Conservation (phyloP, 2,888 invertebrate genomes). For the Drosophila fungiperda region DNA sequence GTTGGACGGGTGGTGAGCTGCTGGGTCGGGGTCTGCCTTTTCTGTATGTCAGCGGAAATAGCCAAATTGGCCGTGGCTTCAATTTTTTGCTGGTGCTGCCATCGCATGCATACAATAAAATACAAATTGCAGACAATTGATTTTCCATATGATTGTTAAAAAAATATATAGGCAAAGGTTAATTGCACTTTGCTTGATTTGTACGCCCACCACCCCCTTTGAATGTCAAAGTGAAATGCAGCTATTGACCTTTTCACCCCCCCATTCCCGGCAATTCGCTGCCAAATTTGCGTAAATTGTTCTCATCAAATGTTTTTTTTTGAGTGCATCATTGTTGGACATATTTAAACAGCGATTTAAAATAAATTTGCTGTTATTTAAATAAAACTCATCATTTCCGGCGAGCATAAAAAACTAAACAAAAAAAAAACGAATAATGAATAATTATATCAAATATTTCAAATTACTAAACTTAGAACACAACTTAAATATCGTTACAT, state of each 20-base stretch:
- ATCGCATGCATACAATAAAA: constrained; percentile 66
- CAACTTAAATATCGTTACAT: neutral
- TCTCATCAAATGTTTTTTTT: constrained; percentile 43
- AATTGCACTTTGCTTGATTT: constrained; percentile 47
- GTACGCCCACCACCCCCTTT: constrained; percentile 22
- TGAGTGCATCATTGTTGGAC: constrained; percentile 18
- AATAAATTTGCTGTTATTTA: constrained; percentile 46
- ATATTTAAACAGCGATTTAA: constrained; percentile 10
- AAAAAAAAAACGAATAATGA: neutral
- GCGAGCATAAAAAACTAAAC: neutral
- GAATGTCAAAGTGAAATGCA: constrained; percentile 72
- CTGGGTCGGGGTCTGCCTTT: constrained; percentile 22
- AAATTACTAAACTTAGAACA: neutral
- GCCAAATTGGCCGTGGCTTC: constrained; percentile 79
- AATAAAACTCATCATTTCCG: constrained; percentile 26
- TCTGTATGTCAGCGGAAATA: constrained; percentile 72
- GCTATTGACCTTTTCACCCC: constrained; percentile 36
- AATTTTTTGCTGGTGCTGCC: constrained; percentile 48
- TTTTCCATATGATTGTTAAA: constrained; percentile 73
- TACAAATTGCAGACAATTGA: constrained; percentile 78
- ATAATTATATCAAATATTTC: neutral
- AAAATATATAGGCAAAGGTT: constrained; percentile 75
- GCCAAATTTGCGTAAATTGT: constrained; percentile 31
- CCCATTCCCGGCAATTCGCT: neutral
- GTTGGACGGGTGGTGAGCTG: neutral